Percentiles rank a stretch among this genome's conserved stretches.
Evolutionary conservation across 2,113 vertebrate genomes (phyloP).

Genomic region (human): DNA sequence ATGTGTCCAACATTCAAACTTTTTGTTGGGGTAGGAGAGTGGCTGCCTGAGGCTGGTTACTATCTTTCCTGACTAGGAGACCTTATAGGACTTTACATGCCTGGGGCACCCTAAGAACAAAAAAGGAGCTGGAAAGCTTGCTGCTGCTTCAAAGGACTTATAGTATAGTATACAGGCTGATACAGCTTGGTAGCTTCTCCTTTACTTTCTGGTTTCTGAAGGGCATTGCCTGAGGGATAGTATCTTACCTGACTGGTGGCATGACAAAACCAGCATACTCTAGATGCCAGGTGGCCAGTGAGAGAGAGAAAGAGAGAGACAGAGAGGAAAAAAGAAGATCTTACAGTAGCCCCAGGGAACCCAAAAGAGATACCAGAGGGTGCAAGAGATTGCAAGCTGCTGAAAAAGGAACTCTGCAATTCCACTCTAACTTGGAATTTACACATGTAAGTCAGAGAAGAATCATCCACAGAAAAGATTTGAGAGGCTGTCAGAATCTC

Average conservation of each 20-base stretch:
- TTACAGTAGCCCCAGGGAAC: not conserved
- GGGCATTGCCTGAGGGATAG: not conserved
- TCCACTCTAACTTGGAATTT: not conserved
- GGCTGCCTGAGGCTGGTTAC: not conserved
- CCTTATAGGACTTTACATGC: not conserved
- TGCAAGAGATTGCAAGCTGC: not conserved
- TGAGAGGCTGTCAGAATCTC: not conserved
- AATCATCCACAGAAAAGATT: not conserved
- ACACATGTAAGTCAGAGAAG: not conserved
- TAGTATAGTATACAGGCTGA: not conserved
- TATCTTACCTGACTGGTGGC: too few relatives aligned
- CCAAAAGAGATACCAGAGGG: not conserved
- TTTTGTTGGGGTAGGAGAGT: not conserved
- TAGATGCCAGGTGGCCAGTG: not conserved
- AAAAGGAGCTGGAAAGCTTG: not conserved
- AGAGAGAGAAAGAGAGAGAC: too few relatives aligned
- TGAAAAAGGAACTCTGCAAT: not conserved
- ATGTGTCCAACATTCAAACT: not conserved
- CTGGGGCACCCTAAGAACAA: not conserved
- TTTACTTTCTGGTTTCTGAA: not conserved
- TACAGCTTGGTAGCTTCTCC: not conserved
- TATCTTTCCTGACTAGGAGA: not conserved
- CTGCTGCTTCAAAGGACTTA: not conserved
- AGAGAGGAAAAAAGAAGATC: too few relatives aligned
- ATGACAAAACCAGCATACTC: not conserved